Base-by-base conservation (phyloP, 2,113 vertebrate genomes). In the Stomatorhinus ivindoensis region DNA sequence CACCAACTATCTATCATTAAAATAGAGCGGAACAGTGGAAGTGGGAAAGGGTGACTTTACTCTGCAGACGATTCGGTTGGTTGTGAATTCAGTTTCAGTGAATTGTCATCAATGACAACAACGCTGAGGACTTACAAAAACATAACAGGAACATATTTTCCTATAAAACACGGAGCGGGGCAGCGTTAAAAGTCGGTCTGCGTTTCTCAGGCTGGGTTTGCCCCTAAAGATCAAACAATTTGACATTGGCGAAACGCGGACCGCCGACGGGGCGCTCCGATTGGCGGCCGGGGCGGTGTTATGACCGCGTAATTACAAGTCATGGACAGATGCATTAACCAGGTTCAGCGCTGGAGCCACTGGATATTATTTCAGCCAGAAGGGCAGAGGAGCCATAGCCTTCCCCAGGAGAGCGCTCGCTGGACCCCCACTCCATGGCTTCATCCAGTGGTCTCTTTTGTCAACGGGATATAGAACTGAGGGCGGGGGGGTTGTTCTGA, bases 281-380 rank as follows among this genome's bases (percentile, higher is more conserved):
- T 96, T 96, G 96, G 94, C 95, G 94, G 95, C 95, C 94, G 96
- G 96, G 95, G 95, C 94, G 96, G 96, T 96, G 96, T 96, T 97
- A 97, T 97, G 96, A 96, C 96, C 96, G 39, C 95, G 95, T 97
- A 97, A 97, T 97, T 97, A 96, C 95, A 95, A 96, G 95, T 94
- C 96, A 95, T 95, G 97, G 97, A 97, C 97, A 97, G 97, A 97
- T 97, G 96, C 95, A 97, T 97, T 97, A 97, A 96, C 96, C 97
- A 97, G 97, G 96, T 97, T 97, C 96, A 94, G 87, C 90, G 95
- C 95, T 97, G 96, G 97, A 97, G 97, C 97, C 97, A 97, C 96
- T 97, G 97, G 96, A 95, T 97, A 97, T 97, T 97, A 97, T 97
- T 97, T 96, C 96, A 97, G 96, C 95, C 96, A 95, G 95, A 95